phyloP scores from a whole-genome alignment of 2,888 invertebrate species.

The Nomada ferruginata region DNA sequence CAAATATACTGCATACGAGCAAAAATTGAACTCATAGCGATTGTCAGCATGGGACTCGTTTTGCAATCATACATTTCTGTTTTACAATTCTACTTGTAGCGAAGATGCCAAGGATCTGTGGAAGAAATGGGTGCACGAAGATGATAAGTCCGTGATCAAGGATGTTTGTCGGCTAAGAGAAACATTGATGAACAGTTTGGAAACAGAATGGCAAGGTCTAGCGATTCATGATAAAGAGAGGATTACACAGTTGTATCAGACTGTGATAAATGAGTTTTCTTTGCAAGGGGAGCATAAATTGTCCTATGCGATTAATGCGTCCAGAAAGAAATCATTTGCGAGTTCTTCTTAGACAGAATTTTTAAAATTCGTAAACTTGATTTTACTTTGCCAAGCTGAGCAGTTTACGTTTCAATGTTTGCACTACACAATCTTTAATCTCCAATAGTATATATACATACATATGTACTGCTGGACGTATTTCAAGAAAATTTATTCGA shows the following conservation, averaged over 20 bases:
- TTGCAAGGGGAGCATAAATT: constrained; percentile 66
- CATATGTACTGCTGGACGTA: not conserved
- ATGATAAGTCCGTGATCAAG: constrained; percentile 69
- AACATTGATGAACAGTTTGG: constrained; percentile 73
- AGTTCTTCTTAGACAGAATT: not conserved
- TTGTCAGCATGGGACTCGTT: not conserved
- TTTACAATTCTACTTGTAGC: constrained; percentile 63
- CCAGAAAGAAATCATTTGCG: constrained; percentile 17
- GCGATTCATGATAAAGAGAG: constrained; percentile 76
- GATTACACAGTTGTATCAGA: constrained; percentile 72
- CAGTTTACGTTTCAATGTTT: constrained; percentile 13
- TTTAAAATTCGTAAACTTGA: constrained; percentile 22
- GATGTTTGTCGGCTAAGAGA: constrained; percentile 71
- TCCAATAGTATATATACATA: no score
- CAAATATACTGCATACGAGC: constrained; percentile 2
- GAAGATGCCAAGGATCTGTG: constrained; percentile 80
- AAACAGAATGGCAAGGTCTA: constrained; percentile 78
- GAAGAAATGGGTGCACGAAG: constrained; percentile 80
- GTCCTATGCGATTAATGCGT: constrained; percentile 11
- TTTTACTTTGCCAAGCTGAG: constrained; percentile 21
- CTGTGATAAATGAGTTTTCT: constrained; percentile 60
- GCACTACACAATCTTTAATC: not conserved
- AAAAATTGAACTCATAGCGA: constrained; percentile 8
- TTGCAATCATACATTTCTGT: not conserved
- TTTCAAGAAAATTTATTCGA: constrained; percentile 22